Conservation (phyloP, 1,140 invertebrate species). For the Mamestra configurata region DNA sequence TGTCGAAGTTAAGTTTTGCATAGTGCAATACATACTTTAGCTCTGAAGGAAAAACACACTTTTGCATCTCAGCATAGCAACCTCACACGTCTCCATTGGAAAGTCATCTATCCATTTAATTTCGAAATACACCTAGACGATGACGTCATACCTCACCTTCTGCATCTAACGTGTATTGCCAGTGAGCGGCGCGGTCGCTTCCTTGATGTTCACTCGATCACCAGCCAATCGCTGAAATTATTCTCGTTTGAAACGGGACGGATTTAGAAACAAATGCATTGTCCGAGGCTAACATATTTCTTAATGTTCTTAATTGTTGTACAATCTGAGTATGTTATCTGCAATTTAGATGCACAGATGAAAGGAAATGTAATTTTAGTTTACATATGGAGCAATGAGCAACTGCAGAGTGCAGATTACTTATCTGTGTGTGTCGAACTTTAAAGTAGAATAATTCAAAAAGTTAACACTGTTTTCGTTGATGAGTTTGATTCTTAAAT, state of each 20-base stretch:
- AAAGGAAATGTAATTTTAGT: slow-evolving; percentile 8
- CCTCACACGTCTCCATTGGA: too few relatives aligned
- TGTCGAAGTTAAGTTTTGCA: too few relatives aligned
- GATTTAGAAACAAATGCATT: slow-evolving; percentile 44
- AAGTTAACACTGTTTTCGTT: too few relatives aligned
- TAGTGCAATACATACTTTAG: too few relatives aligned
- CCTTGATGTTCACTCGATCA: slow-evolving; percentile 54
- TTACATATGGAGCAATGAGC: not conserved
- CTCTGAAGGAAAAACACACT: too few relatives aligned
- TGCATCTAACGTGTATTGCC: slow-evolving; percentile 2
- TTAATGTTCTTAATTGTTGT: slow-evolving; percentile 32
- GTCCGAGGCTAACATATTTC: slow-evolving; percentile 19
- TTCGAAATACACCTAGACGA: not conserved
- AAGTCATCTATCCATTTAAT: not conserved
- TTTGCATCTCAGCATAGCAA: not conserved
- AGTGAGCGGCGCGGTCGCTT: slow-evolving; percentile 54
- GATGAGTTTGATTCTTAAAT: too few relatives aligned
- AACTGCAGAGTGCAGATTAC: not conserved
- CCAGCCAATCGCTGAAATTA: slow-evolving; percentile 53
- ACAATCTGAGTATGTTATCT: not conserved
- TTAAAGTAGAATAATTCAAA: too few relatives aligned
- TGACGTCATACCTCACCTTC: slow-evolving; percentile 11
- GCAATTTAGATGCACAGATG: slow-evolving; percentile 20
- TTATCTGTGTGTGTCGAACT: not conserved
- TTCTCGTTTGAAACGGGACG: slow-evolving; percentile 2